phyloP scores from a whole-genome alignment of 2,888 invertebrate species.

The Unio delphinus region DNA sequence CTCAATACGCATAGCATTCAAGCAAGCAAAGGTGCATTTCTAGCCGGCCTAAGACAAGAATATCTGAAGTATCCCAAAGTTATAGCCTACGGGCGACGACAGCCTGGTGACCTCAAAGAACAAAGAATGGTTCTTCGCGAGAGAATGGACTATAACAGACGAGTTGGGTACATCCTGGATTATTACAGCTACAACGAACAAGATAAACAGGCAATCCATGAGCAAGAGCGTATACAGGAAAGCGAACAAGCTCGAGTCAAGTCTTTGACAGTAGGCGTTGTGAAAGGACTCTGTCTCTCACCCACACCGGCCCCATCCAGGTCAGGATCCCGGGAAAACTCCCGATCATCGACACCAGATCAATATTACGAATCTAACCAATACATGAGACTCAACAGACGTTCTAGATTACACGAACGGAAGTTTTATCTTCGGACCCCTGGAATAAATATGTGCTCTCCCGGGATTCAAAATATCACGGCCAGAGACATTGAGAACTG shows the following conservation, averaged over 20 bases:
- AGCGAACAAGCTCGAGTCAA: conserved; percentile 10
- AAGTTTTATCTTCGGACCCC: conserved; percentile 53
- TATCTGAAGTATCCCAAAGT: conserved; percentile 48
- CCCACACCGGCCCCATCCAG: conserved; percentile 16
- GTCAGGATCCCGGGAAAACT: conserved; percentile 19
- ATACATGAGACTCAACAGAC: conserved; percentile 42
- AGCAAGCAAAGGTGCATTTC: conserved; percentile 37
- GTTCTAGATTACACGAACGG: conserved; percentile 44
- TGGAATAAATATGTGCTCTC: conserved; percentile 13
- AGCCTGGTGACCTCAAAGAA: conserved; percentile 11
- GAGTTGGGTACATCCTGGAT: conserved; percentile 50
- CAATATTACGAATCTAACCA: conserved; percentile 11
- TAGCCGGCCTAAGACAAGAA: conserved; percentile 46
- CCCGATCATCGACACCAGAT: conserved; percentile 10
- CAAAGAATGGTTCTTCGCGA: conserved; percentile 38
- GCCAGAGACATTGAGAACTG: conserved; percentile 36
- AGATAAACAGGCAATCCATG: conserved; percentile 11
- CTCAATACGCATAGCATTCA: conserved; percentile 35
- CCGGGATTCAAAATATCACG: conserved; percentile 23
- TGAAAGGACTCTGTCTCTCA: conserved; percentile 21
- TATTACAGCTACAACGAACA: conserved; percentile 38
- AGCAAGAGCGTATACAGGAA: too few species aligned
- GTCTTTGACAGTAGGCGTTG: conserved; percentile 18
- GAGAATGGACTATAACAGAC: conserved; percentile 45
- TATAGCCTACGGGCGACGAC: conserved; percentile 1